These are phyloP conservation scores for Tachina lurida DNA, from an alignment of 2,888 invertebrate species.

Conservation along the genomic window DNA sequence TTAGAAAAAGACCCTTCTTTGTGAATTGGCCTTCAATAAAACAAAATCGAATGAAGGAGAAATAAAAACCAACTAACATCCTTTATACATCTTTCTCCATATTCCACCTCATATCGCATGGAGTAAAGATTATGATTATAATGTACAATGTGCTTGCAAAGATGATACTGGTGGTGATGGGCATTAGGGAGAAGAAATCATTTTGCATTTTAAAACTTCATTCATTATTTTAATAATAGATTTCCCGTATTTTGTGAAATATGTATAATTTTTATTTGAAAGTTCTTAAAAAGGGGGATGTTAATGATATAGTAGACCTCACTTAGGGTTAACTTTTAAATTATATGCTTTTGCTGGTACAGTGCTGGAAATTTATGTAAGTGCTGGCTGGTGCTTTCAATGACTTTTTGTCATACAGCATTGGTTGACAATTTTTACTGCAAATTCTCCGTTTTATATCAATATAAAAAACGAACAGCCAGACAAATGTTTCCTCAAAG, in stretches of 20 bases:
- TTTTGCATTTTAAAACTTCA: conserved; percentile 79
- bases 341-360: conserved; percentile 29
- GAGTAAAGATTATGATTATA: conserved; percentile 67
- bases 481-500: too few relatives aligned
- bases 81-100: conserved; percentile 34
- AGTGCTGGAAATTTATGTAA: conserved; percentile 38
- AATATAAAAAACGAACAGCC: too few relatives aligned
- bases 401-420: too few relatives aligned
- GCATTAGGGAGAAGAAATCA: conserved; percentile 57
- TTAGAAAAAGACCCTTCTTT: conserved; percentile 52
- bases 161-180: conserved; percentile 67
- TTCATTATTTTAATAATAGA: conserved; percentile 82
- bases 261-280: conserved; percentile 48
- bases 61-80: conserved; percentile 23
- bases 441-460: too few relatives aligned
- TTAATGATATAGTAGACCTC: conserved; percentile 69
- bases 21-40: conserved; percentile 36
- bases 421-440: too few relatives aligned
- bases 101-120: conserved; percentile 54
- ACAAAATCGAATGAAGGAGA: conserved; percentile 10
- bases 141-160: conserved; percentile 53
- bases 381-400: neutral
- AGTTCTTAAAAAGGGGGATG: conserved; percentile 55
- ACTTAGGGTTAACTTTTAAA: conserved; percentile 69
- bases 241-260: conserved; percentile 71